These are phyloP conservation scores for Apomyelois bistriatella DNA, from an alignment of 2,888 invertebrate species.

Conservation along the genomic window DNA sequence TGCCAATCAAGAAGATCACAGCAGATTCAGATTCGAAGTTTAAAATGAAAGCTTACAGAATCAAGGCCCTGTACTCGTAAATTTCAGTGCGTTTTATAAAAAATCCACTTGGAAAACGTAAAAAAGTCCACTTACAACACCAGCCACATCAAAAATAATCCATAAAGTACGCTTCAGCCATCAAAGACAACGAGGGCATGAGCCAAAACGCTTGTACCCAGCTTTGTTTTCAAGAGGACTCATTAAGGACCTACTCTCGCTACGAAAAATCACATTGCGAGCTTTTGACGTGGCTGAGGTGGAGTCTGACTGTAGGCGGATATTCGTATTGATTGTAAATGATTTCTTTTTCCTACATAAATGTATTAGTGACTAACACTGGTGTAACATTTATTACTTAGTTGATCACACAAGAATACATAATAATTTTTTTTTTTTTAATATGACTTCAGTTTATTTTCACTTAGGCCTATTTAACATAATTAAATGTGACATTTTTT, in stretches of 20 bases:
- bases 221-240: conserved; percentile 25
- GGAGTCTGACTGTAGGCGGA: background rate
- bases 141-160: conserved; percentile 9
- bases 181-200: conserved; percentile 24
- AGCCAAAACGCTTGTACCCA: conserved; percentile 20
- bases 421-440: no score
- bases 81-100: background rate
- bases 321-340: background rate
- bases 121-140: background rate
- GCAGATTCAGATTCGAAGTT: no score
- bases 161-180: conserved; percentile 19
- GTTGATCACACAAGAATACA: no score
- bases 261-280: conserved; percentile 24
- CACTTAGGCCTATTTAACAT: no score
- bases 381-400: no score
- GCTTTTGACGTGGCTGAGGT: background rate
- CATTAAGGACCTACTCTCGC: conserved; percentile 22
- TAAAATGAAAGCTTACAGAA: no score
- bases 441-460: no score
- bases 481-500: no score
- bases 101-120: background rate
- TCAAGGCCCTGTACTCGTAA: no score
- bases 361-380: no score
- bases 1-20: no score
- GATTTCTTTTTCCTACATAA: no score